Base-by-base conservation (phyloP, 2,113 vertebrate genomes). In the Poecile atricapillus region DNA sequence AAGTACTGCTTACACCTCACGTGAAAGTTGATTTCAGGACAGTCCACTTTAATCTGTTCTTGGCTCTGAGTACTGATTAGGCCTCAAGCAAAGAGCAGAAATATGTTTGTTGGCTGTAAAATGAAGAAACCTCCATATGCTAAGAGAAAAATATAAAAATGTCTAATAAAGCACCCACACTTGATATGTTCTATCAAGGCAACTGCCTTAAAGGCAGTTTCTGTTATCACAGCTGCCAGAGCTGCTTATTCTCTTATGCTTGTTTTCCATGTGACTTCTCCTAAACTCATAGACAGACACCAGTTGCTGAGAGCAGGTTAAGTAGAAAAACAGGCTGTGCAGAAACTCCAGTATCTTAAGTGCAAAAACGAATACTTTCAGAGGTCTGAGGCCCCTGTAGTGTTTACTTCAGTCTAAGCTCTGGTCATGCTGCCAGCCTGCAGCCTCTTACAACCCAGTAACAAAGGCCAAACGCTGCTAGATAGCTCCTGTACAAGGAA, bases 1-100 rank as follows among this genome's bases (percentile, higher is more conserved):
- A 89, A 64, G 74, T 60, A 67, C 70, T 68, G 55, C 78, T 89
- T 76, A 63, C 18, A 46, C 31, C 88, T 91, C 63, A 62, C 35
- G 70, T 15, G 44, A 59, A 90, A 92, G 85, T 89, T 90, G 82
- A 74, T 88, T 95, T 90, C 73, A 82, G 69, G 82, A 88, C 69
- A 95, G 44, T 65, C 62, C 74, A 55, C 60, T 56, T 70, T 79
- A 79, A 73, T 71, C 70, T 90, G 35, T 60, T 95, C 53, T 93
- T 93, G 68, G 78, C 60, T 83, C 46, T 21, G 28, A 39, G 64
- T 19, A 76, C 65, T 74, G 25, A 93, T 80, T 90, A 89, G 58
- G 59, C 41, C 33, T 13, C 52, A 65, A 37, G 64, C 55, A 83
- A 91, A 91, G 71, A 75, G 50, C 12, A 80, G 74, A 93, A 95